Evolutionary conservation across 2,888 invertebrate species (phyloP).

Genomic region (Ormyrus thymus): DNA sequence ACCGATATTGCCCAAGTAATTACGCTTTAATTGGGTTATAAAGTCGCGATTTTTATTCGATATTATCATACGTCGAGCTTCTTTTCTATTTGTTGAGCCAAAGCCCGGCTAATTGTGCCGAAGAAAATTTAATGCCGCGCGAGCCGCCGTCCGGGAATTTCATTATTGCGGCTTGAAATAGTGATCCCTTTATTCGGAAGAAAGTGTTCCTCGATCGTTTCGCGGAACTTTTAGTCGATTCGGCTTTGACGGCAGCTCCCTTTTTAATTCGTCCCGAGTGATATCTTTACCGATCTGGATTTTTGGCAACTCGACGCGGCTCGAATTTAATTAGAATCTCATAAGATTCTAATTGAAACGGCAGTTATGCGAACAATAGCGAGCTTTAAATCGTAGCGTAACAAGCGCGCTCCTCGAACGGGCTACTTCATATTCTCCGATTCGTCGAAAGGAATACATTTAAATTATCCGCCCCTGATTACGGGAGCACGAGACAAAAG

Average conservation of each 20-base stretch:
- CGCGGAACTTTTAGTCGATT: too few species aligned
- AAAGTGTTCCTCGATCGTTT: too few species aligned
- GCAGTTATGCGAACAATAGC: background rate
- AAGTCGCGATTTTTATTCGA: conserved; percentile 26
- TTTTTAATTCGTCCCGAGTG: too few species aligned
- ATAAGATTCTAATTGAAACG: background rate
- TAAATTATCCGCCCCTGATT: conserved; percentile 5
- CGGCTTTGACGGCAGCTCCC: too few species aligned
- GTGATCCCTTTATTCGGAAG: too few species aligned
- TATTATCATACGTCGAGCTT: background rate
- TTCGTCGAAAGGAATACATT: background rate
- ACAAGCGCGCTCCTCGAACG: background rate
- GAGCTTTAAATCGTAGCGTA: background rate
- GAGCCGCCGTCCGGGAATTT: too few species aligned
- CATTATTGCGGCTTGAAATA: too few species aligned
- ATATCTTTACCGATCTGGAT: background rate
- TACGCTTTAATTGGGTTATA: conserved; percentile 44
- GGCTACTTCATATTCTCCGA: background rate
- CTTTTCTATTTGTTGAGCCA: too few species aligned
- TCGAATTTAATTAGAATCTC: too few species aligned
- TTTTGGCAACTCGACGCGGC: background rate
- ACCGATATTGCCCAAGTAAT: conserved; percentile 41
- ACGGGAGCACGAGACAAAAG: conserved; percentile 22
- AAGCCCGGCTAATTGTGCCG: too few species aligned
- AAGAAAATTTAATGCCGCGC: too few species aligned